A percentile compares a stretch with the other conserved stretches of the same genome.
phyloP scores from a whole-genome alignment of 1,140 invertebrate genomes.

The Cheumatopsyche charites region DNA sequence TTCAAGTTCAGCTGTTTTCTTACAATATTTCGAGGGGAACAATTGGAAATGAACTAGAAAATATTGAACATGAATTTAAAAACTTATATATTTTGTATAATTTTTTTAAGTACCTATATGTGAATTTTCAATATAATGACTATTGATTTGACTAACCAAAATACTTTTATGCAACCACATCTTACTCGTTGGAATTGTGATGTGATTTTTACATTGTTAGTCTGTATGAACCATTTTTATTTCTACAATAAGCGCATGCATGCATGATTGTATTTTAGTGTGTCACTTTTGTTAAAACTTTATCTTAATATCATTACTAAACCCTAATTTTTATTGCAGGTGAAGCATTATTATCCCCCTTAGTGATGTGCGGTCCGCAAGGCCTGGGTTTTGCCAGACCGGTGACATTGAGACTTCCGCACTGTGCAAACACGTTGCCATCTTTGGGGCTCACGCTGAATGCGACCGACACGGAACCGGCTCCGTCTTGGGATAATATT shows the following conservation, averaged over 20 bases:
- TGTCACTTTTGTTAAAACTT: neutral
- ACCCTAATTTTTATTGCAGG: constrained; percentile 63
- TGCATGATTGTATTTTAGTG: constrained; percentile 8
- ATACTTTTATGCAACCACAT: no score
- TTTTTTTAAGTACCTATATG: no score
- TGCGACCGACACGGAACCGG: constrained; percentile 77
- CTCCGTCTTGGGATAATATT: constrained; percentile 76
- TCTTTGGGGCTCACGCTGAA: constrained; percentile 76
- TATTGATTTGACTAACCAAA: no score
- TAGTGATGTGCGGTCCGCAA: constrained; percentile 95
- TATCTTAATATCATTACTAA: neutral
- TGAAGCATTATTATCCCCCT: constrained; percentile 89
- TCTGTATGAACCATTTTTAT: no score
- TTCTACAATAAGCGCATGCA: neutral
- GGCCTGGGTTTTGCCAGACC: constrained; percentile 86
- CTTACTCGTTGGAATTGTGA: no score
- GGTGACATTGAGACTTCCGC: constrained; percentile 82
- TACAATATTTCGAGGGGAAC: no score
- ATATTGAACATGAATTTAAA: no score
- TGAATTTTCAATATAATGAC: no score
- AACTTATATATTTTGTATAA: no score
- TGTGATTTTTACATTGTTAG: neutral
- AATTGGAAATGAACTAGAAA: no score
- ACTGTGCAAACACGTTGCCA: constrained; percentile 74
- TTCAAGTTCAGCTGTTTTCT: no score